Evolutionary conservation across 2,888 invertebrate genomes (phyloP).

Genomic region (Conistra vaccinii): DNA sequence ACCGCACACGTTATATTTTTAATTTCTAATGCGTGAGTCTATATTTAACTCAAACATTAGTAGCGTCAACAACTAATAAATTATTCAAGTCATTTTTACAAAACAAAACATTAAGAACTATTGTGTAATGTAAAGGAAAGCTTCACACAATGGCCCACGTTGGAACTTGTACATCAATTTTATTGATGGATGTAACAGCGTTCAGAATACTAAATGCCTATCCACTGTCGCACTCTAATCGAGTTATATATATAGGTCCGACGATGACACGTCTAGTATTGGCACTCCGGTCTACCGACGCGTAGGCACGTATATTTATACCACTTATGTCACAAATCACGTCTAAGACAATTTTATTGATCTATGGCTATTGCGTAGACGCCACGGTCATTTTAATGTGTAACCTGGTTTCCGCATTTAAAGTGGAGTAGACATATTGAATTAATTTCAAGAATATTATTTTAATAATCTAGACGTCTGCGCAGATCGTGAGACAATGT

Average conservation of each 20-base stretch:
- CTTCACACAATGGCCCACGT: slow-evolving; percentile 9
- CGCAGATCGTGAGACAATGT: slow-evolving; percentile 37
- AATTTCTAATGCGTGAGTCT: background rate
- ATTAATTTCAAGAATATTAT: slow-evolving; percentile 58
- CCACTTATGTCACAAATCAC: slow-evolving; percentile 48
- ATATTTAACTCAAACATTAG: background rate
- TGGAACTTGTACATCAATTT: slow-evolving; percentile 32
- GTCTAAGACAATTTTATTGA: slow-evolving; percentile 54
- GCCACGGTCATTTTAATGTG: slow-evolving; percentile 47
- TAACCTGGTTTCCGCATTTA: slow-evolving; percentile 59
- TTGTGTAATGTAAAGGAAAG: slow-evolving; percentile 1
- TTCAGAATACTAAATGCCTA: slow-evolving; percentile 15
- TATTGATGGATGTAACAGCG: slow-evolving; percentile 25
- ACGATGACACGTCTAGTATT: slow-evolving; percentile 57
- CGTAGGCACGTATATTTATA: slow-evolving; percentile 53
- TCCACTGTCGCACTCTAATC: slow-evolving; percentile 29
- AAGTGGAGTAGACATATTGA: slow-evolving; percentile 53
- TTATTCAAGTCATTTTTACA: background rate
- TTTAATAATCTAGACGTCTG: slow-evolving; percentile 51
- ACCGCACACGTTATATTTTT: background rate
- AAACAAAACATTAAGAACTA: background rate
- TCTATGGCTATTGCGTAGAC: slow-evolving; percentile 56
- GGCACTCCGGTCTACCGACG: slow-evolving; percentile 45
- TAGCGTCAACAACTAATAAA: background rate
- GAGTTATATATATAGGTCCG: slow-evolving; percentile 48